Conservation (phyloP, 1,140 invertebrate genomes). For the Acyrthosiphon pisum region DNA sequence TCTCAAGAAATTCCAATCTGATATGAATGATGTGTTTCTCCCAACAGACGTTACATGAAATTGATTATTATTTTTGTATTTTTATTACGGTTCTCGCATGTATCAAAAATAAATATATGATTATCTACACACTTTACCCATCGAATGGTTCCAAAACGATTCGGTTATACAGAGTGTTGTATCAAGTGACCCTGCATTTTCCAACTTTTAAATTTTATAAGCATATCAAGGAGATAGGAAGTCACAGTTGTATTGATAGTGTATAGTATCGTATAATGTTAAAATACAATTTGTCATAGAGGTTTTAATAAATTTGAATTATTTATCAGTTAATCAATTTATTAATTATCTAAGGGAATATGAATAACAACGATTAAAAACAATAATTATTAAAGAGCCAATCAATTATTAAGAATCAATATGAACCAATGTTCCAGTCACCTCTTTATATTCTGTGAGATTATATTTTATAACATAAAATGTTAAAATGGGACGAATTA, state of each 20-base stretch:
- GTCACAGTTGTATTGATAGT: not conserved
- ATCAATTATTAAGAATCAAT: not conserved
- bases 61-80: too few relatives aligned
- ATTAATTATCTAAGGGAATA: not conserved
- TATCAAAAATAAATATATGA: too few relatives aligned
- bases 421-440: not conserved
- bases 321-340: not conserved
- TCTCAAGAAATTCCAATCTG: too few relatives aligned
- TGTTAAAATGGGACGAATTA: not conserved
- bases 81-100: too few relatives aligned
- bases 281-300: not conserved
- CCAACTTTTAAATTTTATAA: not conserved
- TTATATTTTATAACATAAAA: not conserved
- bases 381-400: too few relatives aligned
- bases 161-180: too few relatives aligned
- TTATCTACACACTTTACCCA: too few relatives aligned
- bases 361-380: not conserved
- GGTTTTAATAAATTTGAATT: not conserved
- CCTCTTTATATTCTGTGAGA: not conserved
- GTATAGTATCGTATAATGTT: not conserved
- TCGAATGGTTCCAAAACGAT: too few relatives aligned
- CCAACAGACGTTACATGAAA: too few relatives aligned
- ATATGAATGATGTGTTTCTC: too few relatives aligned
- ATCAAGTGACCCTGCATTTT: too few relatives aligned
- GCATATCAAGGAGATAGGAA: accelerated